phyloP scores from a whole-genome alignment of 2,113 vertebrate species.

The Opisthocomus hoazin region DNA sequence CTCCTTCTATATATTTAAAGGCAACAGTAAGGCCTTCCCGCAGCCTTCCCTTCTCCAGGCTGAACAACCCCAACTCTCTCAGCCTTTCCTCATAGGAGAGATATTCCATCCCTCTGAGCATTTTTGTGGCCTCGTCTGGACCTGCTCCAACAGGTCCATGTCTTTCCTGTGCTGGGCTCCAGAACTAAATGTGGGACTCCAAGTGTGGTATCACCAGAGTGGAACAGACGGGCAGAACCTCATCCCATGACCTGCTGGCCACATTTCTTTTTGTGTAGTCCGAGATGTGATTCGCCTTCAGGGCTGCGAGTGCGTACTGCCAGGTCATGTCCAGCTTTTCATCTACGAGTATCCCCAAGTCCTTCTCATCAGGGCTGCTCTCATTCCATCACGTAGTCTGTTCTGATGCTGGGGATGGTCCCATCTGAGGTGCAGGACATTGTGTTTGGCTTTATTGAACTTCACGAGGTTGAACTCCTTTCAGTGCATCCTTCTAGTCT shows the following conservation, averaged over 20 bases:
- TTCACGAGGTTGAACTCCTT: background rate
- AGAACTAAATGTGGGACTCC: background rate
- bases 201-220: background rate
- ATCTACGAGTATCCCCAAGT: background rate
- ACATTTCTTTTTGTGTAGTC: background rate
- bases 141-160: background rate
- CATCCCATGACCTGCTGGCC: background rate
- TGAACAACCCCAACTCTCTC: too few relatives aligned
- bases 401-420: background rate
- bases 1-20: background rate
- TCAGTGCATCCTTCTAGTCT: background rate
- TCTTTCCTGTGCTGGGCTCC: background rate
- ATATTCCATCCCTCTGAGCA: background rate
- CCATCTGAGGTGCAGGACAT: background rate
- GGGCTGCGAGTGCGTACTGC: background rate
- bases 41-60: background rate
- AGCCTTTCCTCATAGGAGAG: too few relatives aligned
- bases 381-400: background rate
- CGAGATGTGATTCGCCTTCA: background rate
- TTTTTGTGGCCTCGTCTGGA: background rate
- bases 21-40: background rate
- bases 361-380: background rate
- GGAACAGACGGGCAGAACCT: background rate
- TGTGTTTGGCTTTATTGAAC: background rate
- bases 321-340: background rate